phyloP scores from a whole-genome alignment of 2,888 invertebrate genomes.

The Cosmia pyralina region DNA sequence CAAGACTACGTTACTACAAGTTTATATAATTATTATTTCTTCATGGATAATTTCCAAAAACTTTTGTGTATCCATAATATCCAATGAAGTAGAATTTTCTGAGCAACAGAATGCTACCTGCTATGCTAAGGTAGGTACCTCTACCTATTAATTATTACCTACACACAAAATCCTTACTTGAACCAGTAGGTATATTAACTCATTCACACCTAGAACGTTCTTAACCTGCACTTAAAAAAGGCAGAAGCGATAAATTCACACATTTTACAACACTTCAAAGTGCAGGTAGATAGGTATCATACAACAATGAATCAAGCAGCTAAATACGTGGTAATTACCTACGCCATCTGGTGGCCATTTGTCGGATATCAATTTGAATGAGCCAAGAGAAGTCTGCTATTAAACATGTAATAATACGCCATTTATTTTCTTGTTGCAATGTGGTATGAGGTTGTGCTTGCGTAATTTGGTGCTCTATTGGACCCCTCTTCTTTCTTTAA shows the following conservation, averaged over 20 bases:
- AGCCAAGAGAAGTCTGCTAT: constrained; percentile 67
- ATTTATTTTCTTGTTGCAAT: constrained; percentile 68
- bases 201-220: constrained; percentile 39
- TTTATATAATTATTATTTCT: background rate
- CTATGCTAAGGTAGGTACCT: no score
- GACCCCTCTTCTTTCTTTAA: background rate
- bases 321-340: constrained; percentile 76
- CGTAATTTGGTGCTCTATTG: constrained; percentile 16
- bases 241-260: constrained; percentile 59
- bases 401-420: constrained; percentile 71
- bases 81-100: background rate
- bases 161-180: background rate
- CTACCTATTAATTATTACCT: background rate
- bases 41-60: background rate
- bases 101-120: background rate
- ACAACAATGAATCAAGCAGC: constrained; percentile 76
- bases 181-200: constrained; percentile 11
- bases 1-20: no score
- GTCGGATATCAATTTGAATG: constrained; percentile 77
- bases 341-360: constrained; percentile 66
- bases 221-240: constrained; percentile 43
- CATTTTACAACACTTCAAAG: constrained; percentile 55
- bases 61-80: no score
- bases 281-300: constrained; percentile 42
- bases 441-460: constrained; percentile 27